Evolutionary conservation across 2,113 vertebrate genomes (phyloP), one percentile per base, ranked within the genome.

Genomic region (Dipodomys merriami): DNA sequence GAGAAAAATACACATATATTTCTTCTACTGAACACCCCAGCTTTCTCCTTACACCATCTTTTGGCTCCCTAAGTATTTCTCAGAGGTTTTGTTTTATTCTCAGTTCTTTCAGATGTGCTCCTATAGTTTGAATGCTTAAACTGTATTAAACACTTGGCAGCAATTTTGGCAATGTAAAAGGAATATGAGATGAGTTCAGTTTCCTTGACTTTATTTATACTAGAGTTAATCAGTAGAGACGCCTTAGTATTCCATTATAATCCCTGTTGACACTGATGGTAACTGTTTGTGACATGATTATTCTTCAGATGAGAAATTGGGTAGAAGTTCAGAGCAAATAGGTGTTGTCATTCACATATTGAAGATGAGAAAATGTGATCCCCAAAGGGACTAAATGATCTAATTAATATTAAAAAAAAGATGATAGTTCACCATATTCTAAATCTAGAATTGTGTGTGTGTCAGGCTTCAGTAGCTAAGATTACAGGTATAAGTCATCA

Each of bases 261-360:
- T 69, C 12, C 18, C 25, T 16, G n/a, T 95, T 86, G 60, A 60
- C 13, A 71, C 30, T 86, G 46, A 65, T 69, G 67, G 33, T 67
- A 76, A 57, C 53, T 73, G 29, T 57, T 68, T 86, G 35, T 79
- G 39, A 79, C 7, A 27, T 93, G 11, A 83, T 88, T 71, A 65
- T 89, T 90, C 80, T 49, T 88, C 9, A 44, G 22, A 29, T 76
- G 77, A 64, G 10, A 46, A 1, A 80, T 65, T 95, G 44, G 92
- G 68, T 44, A 71, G 44, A 18, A 79, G 19, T 65, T 92, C 1
- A 91, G 29, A 57, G 53, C 16, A 57, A 57, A 18, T 57, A 57
- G 53, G 53, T 57, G 53, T 57, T 57, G 53, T 4, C 53, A 57
- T 57, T 53, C 29, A 65, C 1, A 19, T 92, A 76, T 60, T 30